Base-by-base conservation (phyloP, 2,797 vertebrate species). In the Muscicapa comitata region DNA sequence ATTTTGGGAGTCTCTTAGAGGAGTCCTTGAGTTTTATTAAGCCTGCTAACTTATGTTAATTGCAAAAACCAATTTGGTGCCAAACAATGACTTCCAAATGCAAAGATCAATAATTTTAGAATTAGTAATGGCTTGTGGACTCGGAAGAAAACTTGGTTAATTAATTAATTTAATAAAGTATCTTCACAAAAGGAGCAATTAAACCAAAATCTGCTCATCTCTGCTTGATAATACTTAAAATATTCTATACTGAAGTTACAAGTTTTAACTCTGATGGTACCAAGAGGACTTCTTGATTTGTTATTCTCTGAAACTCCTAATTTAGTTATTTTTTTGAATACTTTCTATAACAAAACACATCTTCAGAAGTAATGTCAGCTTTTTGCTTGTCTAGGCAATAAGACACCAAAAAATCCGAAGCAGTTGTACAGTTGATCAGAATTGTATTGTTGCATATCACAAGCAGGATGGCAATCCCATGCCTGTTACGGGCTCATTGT, bases 101-200 rank as follows among this genome's bases (percentile, higher is more conserved):
- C 62, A 94, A 92, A 78, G 80, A 92, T 95, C 94, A 75, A 92
- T 96, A 90, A 51, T 84, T 93, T 88, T 78, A 81, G 74, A 81
- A 90, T 92, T 93, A 90, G 55, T 94, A 92, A 93, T 88, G 77
- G 63, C 62, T 93, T 26, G 1, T 92, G 71, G 35, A 89, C 47
- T 21, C 43, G 37, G 83, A 86, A 86, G 54, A 72, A 68, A 94
- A 82, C 86, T 81, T 63, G 58, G 70, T 50, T 50, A 50, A 50
- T 75, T 92, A 92, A 94, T 93, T 95, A 96, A 92, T 94, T 88
- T 94, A 93, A 94, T 94, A 66, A 92, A 66, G 43, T 88, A 31
- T 81, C 93, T 93, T 90, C 77, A 90, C 74, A 87, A 81, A 78
- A 77, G 80, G 54, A 90, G 62, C 62, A 73, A 93, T 93, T 94